Evolutionary conservation across 2,797 vertebrate genomes (phyloP), one percentile per base, ranked within the genome.

Genomic region (Pelobates cultripes): DNA sequence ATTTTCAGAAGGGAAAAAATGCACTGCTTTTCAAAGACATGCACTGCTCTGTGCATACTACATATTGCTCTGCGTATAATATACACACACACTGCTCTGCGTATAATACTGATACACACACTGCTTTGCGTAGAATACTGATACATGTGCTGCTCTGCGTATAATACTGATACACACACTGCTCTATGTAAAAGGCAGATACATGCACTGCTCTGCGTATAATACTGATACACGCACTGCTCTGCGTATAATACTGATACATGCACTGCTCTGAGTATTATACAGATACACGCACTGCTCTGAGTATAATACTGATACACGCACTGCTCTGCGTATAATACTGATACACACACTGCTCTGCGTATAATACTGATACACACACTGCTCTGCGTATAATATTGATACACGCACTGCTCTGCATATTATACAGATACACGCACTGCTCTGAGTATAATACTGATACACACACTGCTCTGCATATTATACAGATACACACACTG

Each of bases 11-110:
- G 12, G 15, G 4, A 60, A 1, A 60, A 10, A 60, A 12, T 60
- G 15, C 0, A 4, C 57, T n/a, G 5, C 57, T 10, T 60, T 13
- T 60, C 4, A 64, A 7, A 57, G 55, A 15, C 55, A 57, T 12
- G 13, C 55, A 57, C 55, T 57, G 55, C 55, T 57, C 55, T 64
- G 17, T n/a, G 17, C 10, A 64, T 64, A 64, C 28, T 28, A 72
- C 47, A 70, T 41, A 47, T 43, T 70, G 70, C n/a, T n/a, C 68
- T 44, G 68, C 10, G 68, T 47, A 70, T 44, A 44, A 47, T 70
- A 70, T 14, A 70, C 43, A 14, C 55, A 57, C 55, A 57, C 55
- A 40, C 63, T 66, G 63, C 63, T 66, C 63, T 17, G 63, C 14
- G 63, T 66, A 66, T 66, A 66, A 66, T 66, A 66, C 3, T 5